Base-by-base conservation (phyloP, 2,888 invertebrate genomes). In the Blastobasis adustella region DNA sequence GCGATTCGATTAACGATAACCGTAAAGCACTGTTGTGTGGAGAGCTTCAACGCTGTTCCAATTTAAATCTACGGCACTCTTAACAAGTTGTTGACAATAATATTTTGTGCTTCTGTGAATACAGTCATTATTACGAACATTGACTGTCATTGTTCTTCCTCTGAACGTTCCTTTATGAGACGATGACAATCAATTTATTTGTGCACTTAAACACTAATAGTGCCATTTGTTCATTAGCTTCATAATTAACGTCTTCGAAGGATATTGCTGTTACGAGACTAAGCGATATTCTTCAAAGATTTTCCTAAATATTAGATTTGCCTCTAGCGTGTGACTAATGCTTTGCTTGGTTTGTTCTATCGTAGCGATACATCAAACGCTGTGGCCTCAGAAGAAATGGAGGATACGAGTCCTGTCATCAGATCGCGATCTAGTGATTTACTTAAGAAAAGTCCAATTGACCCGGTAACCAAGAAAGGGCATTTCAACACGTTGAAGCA, bases 401-500 rank as follows among this genome's bases (percentile, higher is more conserved):
- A 89, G 69, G 89, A 89, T 69, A 82, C 66, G 71, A 82, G 71
- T 63, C 84, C 88, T 74, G 92, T 89, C 77, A 89, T 89, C 71
- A 89, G 93, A 71, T 93, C 93, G 74, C 91, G 92, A 73, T 93
- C 95, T 73, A 95, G 94, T 71, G 95, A 95, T 76, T 87, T 94
- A 63, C 90, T 95, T 75, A 91, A 92, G 78, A 93, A 92, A 82
- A 91, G 91, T 59, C 90, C 92, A 45, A 89, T 90, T 47, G 92
- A 93, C 63, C 86, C 80, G 46, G 69, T 79, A 50, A 71, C 75
- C 54, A 89, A 89, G 71, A 88, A 88, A 58, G 92, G 93, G 47
- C 94, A 94, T 71, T 94, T 96, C 76, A 94, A 95, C 76, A 93
- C 93, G 37, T 82, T 96, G 52, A 95, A 95, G 76, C 94, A 95